Base-by-base conservation (phyloP, 53 echinoderm and acorn worm genomes). In the Crossaster papposus region DNA sequence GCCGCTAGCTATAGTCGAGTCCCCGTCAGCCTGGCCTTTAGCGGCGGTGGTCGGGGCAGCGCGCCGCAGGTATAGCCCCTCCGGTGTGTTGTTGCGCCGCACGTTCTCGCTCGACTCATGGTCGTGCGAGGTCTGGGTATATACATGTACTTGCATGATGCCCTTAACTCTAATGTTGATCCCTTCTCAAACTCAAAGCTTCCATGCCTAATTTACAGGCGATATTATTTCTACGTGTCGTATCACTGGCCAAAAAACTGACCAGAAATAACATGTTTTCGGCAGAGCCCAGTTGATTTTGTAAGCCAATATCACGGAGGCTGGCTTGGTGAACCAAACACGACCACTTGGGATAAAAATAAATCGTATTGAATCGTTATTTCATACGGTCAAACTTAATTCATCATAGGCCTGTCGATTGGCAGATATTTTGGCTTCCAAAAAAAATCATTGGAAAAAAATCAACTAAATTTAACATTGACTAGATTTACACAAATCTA, bases 11-110 rank as follows among this genome's bases (percentile, higher is more conserved):
- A n/a, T n/a, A 24, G 5, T n/a, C 73, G 44, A 38, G 85, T 35
- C 77, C 44, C 87, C 76, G 87, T 62, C 77, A 87, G 87, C 76
- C 33, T 87, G 87, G 87, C 87, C 87, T 87, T 44, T 87, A 87
- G 77, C 87, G 77, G 77, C 87, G 87, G 87, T 87, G 87, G 87
- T 87, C 77, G 87, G 87, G 87, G 76, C 87, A 87, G 77, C 33
- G 54, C 87, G 63, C 87, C 28, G 87, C 87, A 62, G 87, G 87
- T 74, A 18, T n/a, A 37, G 75, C 87, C 87, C 87, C 87, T 31
- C 54, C 76, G 76, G 76, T 58, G 87, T 87, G 87, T 87, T 87
- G 76, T 87, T 87, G 87, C 87, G 54, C 87, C 26, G 87, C 87
- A 87, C 77, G 87, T 63, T 87, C 77, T 33, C 77, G 62, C 77